Evolutionary conservation across 2,797 vertebrate genomes (phyloP), one percentile per base, ranked within the genome.

Genomic region (Sciurus vulgaris): DNA sequence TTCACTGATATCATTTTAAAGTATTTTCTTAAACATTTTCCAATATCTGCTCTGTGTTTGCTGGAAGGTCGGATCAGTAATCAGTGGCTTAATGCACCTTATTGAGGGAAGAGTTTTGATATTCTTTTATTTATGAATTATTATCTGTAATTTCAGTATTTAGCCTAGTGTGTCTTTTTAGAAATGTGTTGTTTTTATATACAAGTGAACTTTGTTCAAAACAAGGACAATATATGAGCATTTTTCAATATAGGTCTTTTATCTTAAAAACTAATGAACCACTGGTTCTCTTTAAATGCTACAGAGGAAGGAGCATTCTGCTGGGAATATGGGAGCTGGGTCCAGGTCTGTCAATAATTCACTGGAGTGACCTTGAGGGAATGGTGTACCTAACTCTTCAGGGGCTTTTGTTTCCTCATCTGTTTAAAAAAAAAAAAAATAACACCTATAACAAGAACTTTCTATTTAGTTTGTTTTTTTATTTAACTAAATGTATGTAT

Each of bases 311-410:
- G 76, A 79, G 24, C 9, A 12, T 73, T 91, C 38, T 89, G 7
- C 33, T 44, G 33, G 78, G 67, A 65, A n/a, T 33, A 17, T 9
- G 24, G 69, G 91, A 93, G 59, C 87, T 49, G 54, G 11, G 81
- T 93, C 47, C 73, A 90, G 85, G 82, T 81, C 38, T 93, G 86
- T 92, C 73, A 79, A 3, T 95, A 89, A 93, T 81, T 93, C 85
- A 78, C 78, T 87, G 54, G 18, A 11, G 18, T 82, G 81, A 76
- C 79, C 74, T 91, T 89, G 93, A 95, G 28, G 74, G 47, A 74
- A 41, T 78, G 56, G 77, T 8, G 33, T 59, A 15, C 63, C n/a
- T 44, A 85, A 59, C 63, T 77, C 78, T 95, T 94, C 44, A 47
- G 77, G 44, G 51, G 61, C 44, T 38, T 95, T 92, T 8, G 41